Conservation (phyloP, 2,113 vertebrate species). For the Caracal caracal region DNA sequence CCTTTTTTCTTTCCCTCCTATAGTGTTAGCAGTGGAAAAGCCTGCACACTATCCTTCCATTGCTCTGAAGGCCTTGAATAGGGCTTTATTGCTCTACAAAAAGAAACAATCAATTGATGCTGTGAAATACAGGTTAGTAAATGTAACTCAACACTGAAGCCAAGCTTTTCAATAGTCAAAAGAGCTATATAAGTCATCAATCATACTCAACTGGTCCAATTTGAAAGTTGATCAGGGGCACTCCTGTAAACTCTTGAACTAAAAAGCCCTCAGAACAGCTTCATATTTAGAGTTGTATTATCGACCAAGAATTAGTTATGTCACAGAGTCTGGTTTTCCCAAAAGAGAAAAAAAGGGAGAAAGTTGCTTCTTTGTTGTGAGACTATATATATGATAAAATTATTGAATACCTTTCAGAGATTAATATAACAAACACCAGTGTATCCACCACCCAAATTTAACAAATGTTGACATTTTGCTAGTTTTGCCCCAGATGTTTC, state of each 20-base stretch:
- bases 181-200: not conserved
- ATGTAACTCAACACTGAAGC: not conserved
- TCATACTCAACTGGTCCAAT: not conserved
- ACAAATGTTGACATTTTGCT: slow-evolving; percentile 26
- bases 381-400: slow-evolving; percentile 30
- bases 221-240: not conserved
- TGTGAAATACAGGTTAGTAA: slow-evolving; percentile 90
- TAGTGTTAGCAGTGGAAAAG: slow-evolving; percentile 93
- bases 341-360: not conserved
- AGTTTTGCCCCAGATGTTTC: not conserved
- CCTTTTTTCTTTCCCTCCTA: slow-evolving; percentile 49
- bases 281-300: not conserved
- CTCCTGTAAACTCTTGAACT: not conserved
- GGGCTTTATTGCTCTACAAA: slow-evolving; percentile 88
- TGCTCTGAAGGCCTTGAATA: slow-evolving; percentile 92
- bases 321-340: slow-evolving; percentile 29
- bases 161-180: not conserved
- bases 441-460: not conserved
- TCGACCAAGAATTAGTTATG: not conserved
- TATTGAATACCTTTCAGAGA: not conserved
- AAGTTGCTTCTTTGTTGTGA: slow-evolving; percentile 18
- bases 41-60: slow-evolving; percentile 91
- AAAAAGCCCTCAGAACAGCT: not conserved
- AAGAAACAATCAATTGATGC: slow-evolving; percentile 86
- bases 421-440: not conserved